Conservation (phyloP, 2,113 vertebrate genomes). For the Malurus alboscapulatus region DNA sequence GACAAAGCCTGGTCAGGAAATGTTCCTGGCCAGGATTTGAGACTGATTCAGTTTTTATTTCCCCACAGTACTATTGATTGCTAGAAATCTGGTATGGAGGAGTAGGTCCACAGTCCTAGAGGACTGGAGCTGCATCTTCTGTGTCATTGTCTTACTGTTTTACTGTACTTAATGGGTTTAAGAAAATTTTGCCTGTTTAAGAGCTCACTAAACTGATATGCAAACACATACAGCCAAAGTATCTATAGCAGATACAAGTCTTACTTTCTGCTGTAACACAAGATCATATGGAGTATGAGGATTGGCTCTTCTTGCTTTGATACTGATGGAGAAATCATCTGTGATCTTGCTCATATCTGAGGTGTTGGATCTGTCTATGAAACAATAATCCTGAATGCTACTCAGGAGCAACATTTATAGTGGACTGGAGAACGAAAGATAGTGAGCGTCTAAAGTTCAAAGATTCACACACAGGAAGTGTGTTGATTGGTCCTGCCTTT, state of each 20-base stretch:
- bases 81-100: not conserved
- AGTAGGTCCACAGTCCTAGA: not conserved
- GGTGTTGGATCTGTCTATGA: not conserved
- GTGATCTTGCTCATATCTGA: not conserved
- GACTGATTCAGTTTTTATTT: not conserved
- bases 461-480: not conserved
- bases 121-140: not conserved
- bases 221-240: not conserved
- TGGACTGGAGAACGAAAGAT: not conserved
- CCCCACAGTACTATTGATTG: not conserved
- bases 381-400: not conserved
- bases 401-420: not conserved
- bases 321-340: not conserved
- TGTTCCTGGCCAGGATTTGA: not conserved
- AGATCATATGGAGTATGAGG: not conserved
- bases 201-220: not conserved
- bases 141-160: not conserved
- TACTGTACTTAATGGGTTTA: not conserved
- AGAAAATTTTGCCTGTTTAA: not conserved
- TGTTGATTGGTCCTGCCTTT: fast-evolving
- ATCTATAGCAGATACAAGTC: not conserved
- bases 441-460: not conserved
- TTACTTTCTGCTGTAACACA: not conserved
- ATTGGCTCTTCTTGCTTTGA: not conserved
- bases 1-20: not conserved